These are phyloP conservation scores for Eulemur coronatus DNA, from an alignment of 2,797 vertebrate genomes.

Conservation along the genomic window DNA sequence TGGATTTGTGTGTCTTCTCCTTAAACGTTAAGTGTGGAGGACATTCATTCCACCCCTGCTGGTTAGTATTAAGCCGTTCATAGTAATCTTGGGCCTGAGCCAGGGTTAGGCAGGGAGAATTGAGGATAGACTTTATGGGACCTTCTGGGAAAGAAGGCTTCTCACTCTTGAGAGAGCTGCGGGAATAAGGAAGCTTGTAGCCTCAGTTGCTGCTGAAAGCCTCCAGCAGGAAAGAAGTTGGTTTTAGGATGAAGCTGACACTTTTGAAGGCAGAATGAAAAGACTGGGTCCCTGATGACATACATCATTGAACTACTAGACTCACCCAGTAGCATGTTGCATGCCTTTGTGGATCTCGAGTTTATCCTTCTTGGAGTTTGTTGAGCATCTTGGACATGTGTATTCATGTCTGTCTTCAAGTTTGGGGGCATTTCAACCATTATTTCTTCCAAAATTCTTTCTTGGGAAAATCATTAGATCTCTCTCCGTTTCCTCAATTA, in stretches of 20 bases:
- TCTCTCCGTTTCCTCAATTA: neutral
- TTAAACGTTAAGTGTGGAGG: neutral
- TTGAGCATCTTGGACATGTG: neutral
- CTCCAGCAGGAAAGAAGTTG: neutral
- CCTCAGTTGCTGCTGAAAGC: neutral
- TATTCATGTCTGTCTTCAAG: neutral
- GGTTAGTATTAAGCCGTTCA: neutral
- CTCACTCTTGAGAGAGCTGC: neutral
- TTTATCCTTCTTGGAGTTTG: neutral
- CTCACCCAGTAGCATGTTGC: too few species aligned
- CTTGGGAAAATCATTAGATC: neutral
- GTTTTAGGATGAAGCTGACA: neutral
- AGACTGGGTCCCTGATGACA: neutral
- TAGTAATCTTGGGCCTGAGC: neutral
- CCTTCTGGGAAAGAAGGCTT: neutral
- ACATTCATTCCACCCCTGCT: neutral
- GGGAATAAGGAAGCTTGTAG: neutral
- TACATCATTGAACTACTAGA: neutral
- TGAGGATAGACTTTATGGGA: neutral
- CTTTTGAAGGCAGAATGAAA: neutral
- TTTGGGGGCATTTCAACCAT: neutral
- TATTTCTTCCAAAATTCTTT: neutral
- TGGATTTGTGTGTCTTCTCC: neutral
- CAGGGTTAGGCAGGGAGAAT: neutral
- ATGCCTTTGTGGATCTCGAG: neutral